Evolutionary conservation across 2,113 vertebrate genomes (phyloP), one percentile per base, ranked within the genome.

Genomic region (Acanthochromis polyacanthus): DNA sequence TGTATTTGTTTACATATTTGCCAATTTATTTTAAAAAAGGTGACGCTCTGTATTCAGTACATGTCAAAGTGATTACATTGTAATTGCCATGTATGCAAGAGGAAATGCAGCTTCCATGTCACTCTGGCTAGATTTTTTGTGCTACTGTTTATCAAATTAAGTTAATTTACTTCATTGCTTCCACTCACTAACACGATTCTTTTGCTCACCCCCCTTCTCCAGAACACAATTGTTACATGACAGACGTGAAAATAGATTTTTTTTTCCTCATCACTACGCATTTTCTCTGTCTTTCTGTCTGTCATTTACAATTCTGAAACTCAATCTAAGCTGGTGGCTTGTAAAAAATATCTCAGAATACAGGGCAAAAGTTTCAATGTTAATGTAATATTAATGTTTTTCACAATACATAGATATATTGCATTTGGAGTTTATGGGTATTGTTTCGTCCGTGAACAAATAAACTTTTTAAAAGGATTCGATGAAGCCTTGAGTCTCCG

Each of bases 201-300:
- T 19, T 50, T 28, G 32, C 22, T 43, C 8, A 58, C 30, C 40
- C 45, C 12, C 14, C 3, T 56, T 58, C 16, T 14, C 32, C 9
- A 15, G 10, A 23, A 59, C 38, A 19, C 20, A 45, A 58, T 19
- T 4, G 36, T 55, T 23, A 71, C 50, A 28, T 30, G 38, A 40
- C 38, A 40, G 38, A 50, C 3, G 15, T 17, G 7, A 30, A 30
- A 30, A 38, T 23, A 57, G 38, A 40, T 40, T 10, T 10, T 10
- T 1, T 23, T 75, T 23, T 75, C 28, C 50, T n/a, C 70, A 80
- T 56, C 48, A 73, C 25, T 40, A 40, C 3, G 30, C 32, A 36
- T 8, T 36, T 36, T 36, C 8, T 36, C 32, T 36, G 7, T 36
- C 32, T 36, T 36, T 36, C 32, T 36, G 32, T 36, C 7, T 36